Conservation (phyloP, 2,888 invertebrate genomes). For the Aricia artaxerxes region DNA sequence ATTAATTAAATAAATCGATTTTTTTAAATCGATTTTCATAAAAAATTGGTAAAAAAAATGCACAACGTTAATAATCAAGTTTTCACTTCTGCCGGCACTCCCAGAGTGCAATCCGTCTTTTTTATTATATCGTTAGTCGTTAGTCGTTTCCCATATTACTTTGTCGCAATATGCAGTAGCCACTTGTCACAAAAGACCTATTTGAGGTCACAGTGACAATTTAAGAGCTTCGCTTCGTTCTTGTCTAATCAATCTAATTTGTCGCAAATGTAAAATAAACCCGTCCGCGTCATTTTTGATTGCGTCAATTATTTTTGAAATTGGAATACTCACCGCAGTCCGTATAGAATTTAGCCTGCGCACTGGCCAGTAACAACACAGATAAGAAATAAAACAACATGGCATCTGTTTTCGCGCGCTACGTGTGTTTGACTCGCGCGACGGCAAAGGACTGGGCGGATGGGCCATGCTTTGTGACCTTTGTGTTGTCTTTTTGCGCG, state of each 20-base stretch:
- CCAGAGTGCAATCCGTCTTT: too few relatives aligned
- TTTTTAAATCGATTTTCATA: too few relatives aligned
- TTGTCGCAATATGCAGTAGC: background rate
- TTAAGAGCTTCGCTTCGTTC: background rate
- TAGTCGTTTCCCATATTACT: background rate
- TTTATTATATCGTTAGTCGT: background rate
- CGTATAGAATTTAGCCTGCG: constrained; percentile 68
- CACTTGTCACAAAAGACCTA: background rate
- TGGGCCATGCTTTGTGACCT: constrained; percentile 61
- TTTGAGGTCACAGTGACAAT: background rate
- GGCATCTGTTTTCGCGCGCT: constrained; percentile 59
- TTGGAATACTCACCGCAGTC: constrained; percentile 63
- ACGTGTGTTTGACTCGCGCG: constrained; percentile 69
- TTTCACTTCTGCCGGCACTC: too few relatives aligned
- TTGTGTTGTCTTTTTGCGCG: constrained; percentile 60
- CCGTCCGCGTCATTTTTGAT: background rate
- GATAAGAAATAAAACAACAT: constrained; percentile 63
- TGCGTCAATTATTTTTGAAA: background rate
- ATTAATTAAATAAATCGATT: too few relatives aligned
- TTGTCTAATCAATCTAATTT: background rate
- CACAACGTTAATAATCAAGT: too few relatives aligned
- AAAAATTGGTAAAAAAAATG: too few relatives aligned
- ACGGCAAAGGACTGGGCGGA: constrained; percentile 57
- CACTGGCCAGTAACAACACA: constrained; percentile 60
- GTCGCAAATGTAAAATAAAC: background rate